Base-by-base conservation (phyloP, 2,888 invertebrate genomes). In the Amiota mariae region DNA sequence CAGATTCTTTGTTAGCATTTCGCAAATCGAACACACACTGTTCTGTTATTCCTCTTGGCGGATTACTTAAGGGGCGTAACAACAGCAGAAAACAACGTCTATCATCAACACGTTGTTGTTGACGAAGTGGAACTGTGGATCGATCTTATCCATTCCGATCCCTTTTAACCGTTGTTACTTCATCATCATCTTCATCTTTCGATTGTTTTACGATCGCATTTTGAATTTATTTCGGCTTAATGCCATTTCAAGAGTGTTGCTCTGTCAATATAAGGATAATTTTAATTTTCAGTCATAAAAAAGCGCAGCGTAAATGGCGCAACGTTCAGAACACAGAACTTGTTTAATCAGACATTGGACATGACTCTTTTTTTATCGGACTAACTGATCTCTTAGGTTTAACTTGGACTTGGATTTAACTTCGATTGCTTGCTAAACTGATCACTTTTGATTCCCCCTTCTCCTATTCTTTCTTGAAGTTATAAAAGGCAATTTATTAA, bases 401-500 rank as follows among this genome's bases (percentile, higher is more conserved):
- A 36, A 63, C 63, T 63, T 36, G 63, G n/a, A 63, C 59, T n/a
- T 59, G 20, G 24, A 18, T 59, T 36, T 49, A 49, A 48, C 36
- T 36, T 36, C 36, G 36, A 36, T 36, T 36, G 36, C 36, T 36
- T 36, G 36, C 36, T 36, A 36, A 36, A 36, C 36, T 36, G 36
- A 6, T 36, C 36, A 36, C 36, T 36, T 6, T 36, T 36, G 36
- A 6, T 36, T 36, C 0, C 36, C 36, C 36, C 36, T 6, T 36
- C 36, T 36, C 8, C 36, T 36, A 2, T 36, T 76, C 59, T 80
- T 81, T 81, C 79, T 82, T 80, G 79, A 74, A 48, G 73, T 20
- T 47, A 18, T 80, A 74, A 75, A 68, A 79, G 80, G 78, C 85
- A 85, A 85, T 85, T 83, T 82, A 85, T 84, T 84, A 85, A 84